Percentiles rank a stretch among this genome's conserved stretches.
Evolutionary conservation across 2,113 vertebrate species (phyloP).

Genomic region (Centropristis striata): DNA sequence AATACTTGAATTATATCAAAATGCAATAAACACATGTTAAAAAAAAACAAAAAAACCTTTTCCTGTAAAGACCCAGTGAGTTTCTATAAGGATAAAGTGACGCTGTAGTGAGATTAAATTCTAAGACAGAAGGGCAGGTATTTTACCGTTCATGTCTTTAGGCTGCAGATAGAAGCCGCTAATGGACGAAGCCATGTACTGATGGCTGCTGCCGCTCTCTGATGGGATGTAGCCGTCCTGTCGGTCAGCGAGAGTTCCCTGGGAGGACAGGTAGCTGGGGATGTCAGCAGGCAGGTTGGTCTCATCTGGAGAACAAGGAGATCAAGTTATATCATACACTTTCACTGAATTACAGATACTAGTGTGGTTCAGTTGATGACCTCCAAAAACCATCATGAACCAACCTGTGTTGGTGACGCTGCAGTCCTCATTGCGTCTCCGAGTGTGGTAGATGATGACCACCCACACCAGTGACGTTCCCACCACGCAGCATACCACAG

Average conservation of each 20-base stretch:
- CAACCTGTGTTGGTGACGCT: conserved; percentile 98
- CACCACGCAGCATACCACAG: conserved; percentile 98
- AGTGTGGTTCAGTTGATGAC: neutral
- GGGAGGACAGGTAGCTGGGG: conserved; percentile 96
- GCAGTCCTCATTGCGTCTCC: conserved; percentile 94
- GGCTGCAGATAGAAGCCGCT: conserved; percentile 92
- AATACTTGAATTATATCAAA: too few relatives aligned
- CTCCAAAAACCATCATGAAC: conserved; percentile 11
- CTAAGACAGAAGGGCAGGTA: neutral
- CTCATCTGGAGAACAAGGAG: conserved; percentile 87
- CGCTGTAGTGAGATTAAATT: neutral
- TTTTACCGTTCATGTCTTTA: conserved; percentile 90
- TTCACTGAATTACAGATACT: neutral
- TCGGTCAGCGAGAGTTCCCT: conserved; percentile 94
- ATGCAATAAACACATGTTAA: too few relatives aligned
- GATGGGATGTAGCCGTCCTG: conserved; percentile 94
- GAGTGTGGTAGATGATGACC: conserved; percentile 98
- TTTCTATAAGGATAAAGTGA: neutral
- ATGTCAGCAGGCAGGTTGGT: conserved; percentile 97
- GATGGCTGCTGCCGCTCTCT: conserved; percentile 94
- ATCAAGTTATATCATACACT: neutral
- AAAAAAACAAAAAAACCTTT: too few relatives aligned
- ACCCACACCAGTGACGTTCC: conserved; percentile 99
- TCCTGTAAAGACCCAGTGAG: too few relatives aligned
- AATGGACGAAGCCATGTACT: conserved; percentile 89